Evolutionary conservation across 2,113 vertebrate species (phyloP).

Genomic region (Antennarius striatus): DNA sequence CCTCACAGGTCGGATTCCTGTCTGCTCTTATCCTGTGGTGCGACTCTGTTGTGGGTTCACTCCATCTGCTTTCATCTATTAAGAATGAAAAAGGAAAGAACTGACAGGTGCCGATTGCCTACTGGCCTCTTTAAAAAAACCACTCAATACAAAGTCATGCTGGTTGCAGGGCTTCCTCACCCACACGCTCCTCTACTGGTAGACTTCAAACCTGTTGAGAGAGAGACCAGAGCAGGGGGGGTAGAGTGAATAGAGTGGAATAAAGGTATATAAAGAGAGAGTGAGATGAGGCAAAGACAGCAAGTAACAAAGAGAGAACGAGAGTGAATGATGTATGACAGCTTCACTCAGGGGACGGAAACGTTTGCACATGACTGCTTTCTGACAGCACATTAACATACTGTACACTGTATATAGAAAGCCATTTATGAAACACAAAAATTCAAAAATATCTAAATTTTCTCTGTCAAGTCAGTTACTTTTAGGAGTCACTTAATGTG

Average conservation of each 20-base stretch:
- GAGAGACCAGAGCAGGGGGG: conserved; percentile 28
- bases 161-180: conserved; percentile 38
- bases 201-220: conserved; percentile 59
- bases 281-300: conserved; percentile 1
- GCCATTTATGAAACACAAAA: no score
- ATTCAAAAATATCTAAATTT: neutral
- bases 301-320: neutral
- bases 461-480: neutral
- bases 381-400: conserved; percentile 4
- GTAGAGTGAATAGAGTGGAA: conserved; percentile 23
- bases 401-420: no score
- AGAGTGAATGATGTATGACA: conserved; percentile 3
- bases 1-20: conserved; percentile 2
- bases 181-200: conserved; percentile 58
- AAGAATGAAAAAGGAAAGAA: conserved; percentile 28
- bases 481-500: neutral
- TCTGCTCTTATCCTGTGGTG: conserved; percentile 1
- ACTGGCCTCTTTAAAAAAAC: conserved; percentile 52
- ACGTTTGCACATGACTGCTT: conserved; percentile 27
- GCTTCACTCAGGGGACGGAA: conserved; percentile 2
- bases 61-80: conserved; percentile 45
- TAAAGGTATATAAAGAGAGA: conserved; percentile 45
- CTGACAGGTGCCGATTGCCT: conserved; percentile 15
- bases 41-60: conserved; percentile 37
- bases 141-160: conserved; percentile 52